These are phyloP conservation scores for Actias luna DNA, from an alignment of 2,888 invertebrate genomes.

Conservation along the genomic window DNA sequence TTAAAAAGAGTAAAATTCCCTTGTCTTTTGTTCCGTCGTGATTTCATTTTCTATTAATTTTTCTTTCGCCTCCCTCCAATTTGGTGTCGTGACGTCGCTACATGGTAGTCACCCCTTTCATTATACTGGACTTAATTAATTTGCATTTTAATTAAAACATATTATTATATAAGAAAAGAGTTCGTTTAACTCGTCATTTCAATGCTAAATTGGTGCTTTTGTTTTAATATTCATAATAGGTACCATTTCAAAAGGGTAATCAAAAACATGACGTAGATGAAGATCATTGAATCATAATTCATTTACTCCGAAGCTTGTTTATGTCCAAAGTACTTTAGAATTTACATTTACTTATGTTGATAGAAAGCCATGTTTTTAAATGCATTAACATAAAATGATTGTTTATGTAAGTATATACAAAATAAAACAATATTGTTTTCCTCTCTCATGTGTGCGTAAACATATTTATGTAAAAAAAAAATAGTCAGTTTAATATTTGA, in stretches of 20 bases:
- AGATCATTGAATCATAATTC: slow-evolving; percentile 1
- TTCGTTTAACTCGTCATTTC: slow-evolving; percentile 43
- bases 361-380: too few species aligned
- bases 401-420: too few species aligned
- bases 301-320: neutral
- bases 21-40: slow-evolving; percentile 79
- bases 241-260: slow-evolving; percentile 25
- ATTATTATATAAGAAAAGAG: slow-evolving; percentile 64
- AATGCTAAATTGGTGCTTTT: slow-evolving; percentile 43
- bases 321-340: neutral
- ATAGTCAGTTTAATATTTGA: too few species aligned
- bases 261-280: slow-evolving; percentile 10
- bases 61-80: slow-evolving; percentile 84
- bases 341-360: neutral
- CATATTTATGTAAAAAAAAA: too few species aligned
- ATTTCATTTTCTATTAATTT: slow-evolving; percentile 82
- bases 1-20: slow-evolving; percentile 81
- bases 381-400: too few species aligned
- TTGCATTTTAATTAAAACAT: slow-evolving; percentile 79
- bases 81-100: slow-evolving; percentile 75
- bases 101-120: slow-evolving; percentile 79
- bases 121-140: slow-evolving; percentile 78
- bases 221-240: slow-evolving; percentile 35
- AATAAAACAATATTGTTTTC: too few species aligned
- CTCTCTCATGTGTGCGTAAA: too few species aligned